Evolutionary conservation across 2,888 invertebrate species (phyloP), one percentile per base, ranked within the genome.

Genomic region (Gandaritis pyraliata): DNA sequence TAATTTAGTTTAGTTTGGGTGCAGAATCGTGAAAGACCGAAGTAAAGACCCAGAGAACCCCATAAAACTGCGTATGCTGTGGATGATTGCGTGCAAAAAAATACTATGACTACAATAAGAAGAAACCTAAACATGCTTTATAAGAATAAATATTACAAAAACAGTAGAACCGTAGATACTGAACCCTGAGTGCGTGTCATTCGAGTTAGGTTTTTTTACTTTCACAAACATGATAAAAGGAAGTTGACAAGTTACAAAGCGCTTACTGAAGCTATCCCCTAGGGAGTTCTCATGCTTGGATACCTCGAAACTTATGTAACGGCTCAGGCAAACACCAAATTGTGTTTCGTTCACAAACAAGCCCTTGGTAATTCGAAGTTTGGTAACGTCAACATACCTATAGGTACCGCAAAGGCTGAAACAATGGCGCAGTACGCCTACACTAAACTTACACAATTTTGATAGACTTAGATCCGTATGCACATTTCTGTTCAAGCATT

Each of bases 221-320:
- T 33, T 48, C 2, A 15, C 16, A 7, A 52, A 45, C 43, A 33
- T 15, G 29, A 48, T 15, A 30, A 43, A 53, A 52, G 43, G 43
- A 52, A 53, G 36, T 54, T 46, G 43, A 18, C 18, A 33, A 45
- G 53, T 23, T 36, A 53, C 36, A 16, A 33, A 45, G 53, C 16
- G 16, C 45, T 45, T 45, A 54, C 18, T 18, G 36, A 46, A 54
- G 18, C 39, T 33, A 33, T 45, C 16, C 15, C 33, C 45, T 3
- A 12, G 45, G 53, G 53, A 33, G 13, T 15, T 5, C 13, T 15
- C 11, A 36, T 8, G 18, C 36, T 43, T 18, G 30, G 43, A 53
- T 33, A 46, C 53, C 49, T 54, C 46, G 43, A 43, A 11, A 36
- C 36, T n/a, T 45, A 36, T 46, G 23, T 46, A 6, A 54, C n/a